Evolutionary conservation across 1,140 invertebrate species (phyloP), one percentile per base, ranked within the genome.

Genomic region (Notospermus geniculatus): DNA sequence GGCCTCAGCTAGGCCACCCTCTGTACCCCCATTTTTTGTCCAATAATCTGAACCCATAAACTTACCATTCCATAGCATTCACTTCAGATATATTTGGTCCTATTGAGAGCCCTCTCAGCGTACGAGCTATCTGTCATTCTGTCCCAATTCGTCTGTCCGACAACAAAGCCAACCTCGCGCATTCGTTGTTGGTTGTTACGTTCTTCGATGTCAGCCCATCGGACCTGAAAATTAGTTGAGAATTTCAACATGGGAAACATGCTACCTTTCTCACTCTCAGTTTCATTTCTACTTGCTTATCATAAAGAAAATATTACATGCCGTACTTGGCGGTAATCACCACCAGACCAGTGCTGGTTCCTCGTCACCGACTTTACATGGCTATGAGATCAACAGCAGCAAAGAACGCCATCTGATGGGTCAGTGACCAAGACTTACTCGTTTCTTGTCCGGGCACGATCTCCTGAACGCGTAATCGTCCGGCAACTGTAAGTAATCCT

Each of bases 171-270:
- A 54, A 97, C 89, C 15, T 91, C 91, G 27, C 92, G 87, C 86
- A 93, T 90, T 81, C 92, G 91, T 73, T 92, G 88, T 81, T 95
- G 93, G 68, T 90, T 81, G 68, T 90, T 90, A 71, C 88, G 86
- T 81, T 96, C 93, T 84, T 96, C 94, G 70, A 97, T 85, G 83
- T 97, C 94, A n/a, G 94, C 94, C 94, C 94, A 97, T 60, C 93
- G 87, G 64, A 97, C 93, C 93, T 96, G 78, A 66, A 80, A 77
- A n/a, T n/a, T n/a, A n/a, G n/a, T n/a, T n/a, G n/a, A n/a, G n/a
- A n/a, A n/a, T n/a, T n/a, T n/a, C n/a, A n/a, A n/a, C n/a, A n/a
- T n/a, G n/a, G n/a, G n/a, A n/a, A n/a, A n/a, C n/a, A n/a, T n/a
- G n/a, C n/a, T n/a, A n/a, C n/a, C n/a, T n/a, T n/a, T n/a, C n/a